Percentiles rank a stretch among this genome's conserved stretches.
Conservation (phyloP, 2,113 vertebrate genomes). For the Corythornis cristatus region DNA sequence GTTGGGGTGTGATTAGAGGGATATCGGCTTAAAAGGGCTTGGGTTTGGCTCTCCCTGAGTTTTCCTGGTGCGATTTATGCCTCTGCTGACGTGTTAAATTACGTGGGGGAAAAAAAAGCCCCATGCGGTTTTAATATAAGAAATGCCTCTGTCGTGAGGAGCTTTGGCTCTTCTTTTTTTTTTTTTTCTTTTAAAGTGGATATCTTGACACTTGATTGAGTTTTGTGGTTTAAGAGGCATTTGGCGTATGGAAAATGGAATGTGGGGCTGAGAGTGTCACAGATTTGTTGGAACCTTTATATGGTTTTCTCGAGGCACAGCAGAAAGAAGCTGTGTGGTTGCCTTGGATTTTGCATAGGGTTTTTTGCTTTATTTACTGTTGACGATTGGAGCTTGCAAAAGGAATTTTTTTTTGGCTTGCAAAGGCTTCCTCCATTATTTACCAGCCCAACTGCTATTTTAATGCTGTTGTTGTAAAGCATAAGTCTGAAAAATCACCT, state of each 20-base stretch:
- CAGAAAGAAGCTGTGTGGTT: accelerated
- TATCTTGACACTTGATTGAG: accelerated
- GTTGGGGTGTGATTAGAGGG: accelerated
- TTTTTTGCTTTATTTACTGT: not conserved
- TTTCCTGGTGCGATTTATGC: accelerated
- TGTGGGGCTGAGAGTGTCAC: not conserved
- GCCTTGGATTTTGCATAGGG: not conserved
- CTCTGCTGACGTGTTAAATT: not conserved
- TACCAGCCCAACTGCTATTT: not conserved
- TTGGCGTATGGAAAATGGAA: accelerated
- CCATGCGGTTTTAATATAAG: accelerated
- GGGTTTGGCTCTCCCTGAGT: accelerated
- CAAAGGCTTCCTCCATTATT: not conserved
- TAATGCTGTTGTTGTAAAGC: not conserved
- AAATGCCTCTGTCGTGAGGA: not conserved
- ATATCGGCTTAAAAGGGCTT: accelerated
- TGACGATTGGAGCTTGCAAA: not conserved
- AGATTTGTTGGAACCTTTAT: not conserved
- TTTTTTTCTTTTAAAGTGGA: not conserved
- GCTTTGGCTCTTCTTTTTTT: not conserved
- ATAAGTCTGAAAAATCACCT: not conserved
- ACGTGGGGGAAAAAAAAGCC: accelerated
- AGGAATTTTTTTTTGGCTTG: not conserved
- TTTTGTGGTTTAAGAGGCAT: accelerated
- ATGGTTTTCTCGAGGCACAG: accelerated